phyloP scores from a whole-genome alignment of 2,113 vertebrate genomes.

The Stigmatopora nigra region DNA sequence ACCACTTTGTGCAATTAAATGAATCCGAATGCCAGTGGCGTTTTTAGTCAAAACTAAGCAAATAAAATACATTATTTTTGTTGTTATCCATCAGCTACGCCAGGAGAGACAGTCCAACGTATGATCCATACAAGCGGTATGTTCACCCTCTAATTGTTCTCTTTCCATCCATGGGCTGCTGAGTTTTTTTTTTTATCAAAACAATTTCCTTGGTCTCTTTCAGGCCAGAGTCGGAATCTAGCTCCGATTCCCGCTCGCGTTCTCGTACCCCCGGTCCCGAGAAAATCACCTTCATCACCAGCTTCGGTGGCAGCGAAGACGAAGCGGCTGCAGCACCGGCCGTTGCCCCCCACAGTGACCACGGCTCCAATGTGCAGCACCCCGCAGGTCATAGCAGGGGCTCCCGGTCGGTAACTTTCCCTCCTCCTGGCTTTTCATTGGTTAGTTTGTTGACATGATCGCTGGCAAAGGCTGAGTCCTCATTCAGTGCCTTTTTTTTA shows the following conservation, averaged over 20 bases:
- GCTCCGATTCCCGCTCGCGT: slow-evolving; percentile 78
- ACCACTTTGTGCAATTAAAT: not conserved
- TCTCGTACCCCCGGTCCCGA: slow-evolving; percentile 80
- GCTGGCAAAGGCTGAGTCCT: slow-evolving; percentile 31
- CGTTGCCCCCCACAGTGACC: slow-evolving; percentile 58
- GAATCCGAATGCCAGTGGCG: not conserved
- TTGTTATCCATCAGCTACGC: slow-evolving; percentile 74
- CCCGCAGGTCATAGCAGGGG: slow-evolving; percentile 86
- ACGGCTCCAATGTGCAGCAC: slow-evolving; percentile 68
- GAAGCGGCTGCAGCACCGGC: slow-evolving; percentile 65
- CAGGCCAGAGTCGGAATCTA: slow-evolving; percentile 81
- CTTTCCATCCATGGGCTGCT: not conserved
- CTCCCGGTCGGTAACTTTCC: slow-evolving; percentile 96
- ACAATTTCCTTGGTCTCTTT: not conserved
- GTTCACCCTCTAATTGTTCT: not conserved
- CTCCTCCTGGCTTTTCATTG: slow-evolving; percentile 64
- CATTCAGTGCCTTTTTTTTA: slow-evolving; percentile 12
- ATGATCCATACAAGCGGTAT: slow-evolving; percentile 93
- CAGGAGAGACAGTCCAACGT: slow-evolving; percentile 90
- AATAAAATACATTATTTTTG: not conserved
- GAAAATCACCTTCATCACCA: slow-evolving; percentile 96
- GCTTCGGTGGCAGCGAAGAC: slow-evolving; percentile 90
- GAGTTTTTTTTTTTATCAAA: not conserved
- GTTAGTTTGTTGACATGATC: slow-evolving; percentile 50
- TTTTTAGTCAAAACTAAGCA: not conserved